A percentile compares a stretch with the other conserved stretches of the same genome.
phyloP scores from a whole-genome alignment of 92 coral and sea anemone genomes.

The Actinostola sp. region DNA sequence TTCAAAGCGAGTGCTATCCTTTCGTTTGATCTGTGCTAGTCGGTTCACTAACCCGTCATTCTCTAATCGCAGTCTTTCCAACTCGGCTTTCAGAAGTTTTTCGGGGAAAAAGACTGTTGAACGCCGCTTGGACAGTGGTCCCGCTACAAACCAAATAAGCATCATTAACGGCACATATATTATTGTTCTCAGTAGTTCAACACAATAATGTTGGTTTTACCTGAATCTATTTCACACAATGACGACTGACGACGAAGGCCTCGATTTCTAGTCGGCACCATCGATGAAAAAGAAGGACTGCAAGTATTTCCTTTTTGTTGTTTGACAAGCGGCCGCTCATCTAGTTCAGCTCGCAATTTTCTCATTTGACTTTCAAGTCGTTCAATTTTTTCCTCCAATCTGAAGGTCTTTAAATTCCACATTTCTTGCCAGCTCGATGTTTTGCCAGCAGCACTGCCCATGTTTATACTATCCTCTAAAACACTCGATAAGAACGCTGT shows the following conservation, averaged over 20 bases:
- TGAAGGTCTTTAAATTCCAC: neutral
- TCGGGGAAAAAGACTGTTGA: conserved; percentile 19
- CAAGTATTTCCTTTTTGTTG: neutral
- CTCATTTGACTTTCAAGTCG: conserved; percentile 11
- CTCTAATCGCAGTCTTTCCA: conserved; percentile 36
- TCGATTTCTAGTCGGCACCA: neutral
- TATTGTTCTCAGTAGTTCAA: too few species aligned
- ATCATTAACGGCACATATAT: too few species aligned
- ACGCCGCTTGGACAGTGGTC: conserved; percentile 6
- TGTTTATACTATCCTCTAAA: too few species aligned
- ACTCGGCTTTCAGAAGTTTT: conserved; percentile 26
- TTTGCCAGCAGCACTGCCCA: conserved; percentile 31
- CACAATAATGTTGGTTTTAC: neutral
- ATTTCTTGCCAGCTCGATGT: neutral
- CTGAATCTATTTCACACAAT: neutral
- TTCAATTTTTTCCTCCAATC: conserved; percentile 17
- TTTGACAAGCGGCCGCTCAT: neutral
- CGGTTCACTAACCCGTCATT: conserved; percentile 4
- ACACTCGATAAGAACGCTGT: too few species aligned
- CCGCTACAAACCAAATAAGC: neutral
- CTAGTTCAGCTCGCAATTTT: conserved; percentile 15
- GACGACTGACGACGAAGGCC: neutral
- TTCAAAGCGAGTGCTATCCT: neutral
- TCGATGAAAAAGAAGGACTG: conserved; percentile 6
- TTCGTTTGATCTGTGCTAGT: conserved; percentile 13